Evolutionary conservation across 2,888 invertebrate genomes (phyloP).

Genomic region (Tetragnatha montana): DNA sequence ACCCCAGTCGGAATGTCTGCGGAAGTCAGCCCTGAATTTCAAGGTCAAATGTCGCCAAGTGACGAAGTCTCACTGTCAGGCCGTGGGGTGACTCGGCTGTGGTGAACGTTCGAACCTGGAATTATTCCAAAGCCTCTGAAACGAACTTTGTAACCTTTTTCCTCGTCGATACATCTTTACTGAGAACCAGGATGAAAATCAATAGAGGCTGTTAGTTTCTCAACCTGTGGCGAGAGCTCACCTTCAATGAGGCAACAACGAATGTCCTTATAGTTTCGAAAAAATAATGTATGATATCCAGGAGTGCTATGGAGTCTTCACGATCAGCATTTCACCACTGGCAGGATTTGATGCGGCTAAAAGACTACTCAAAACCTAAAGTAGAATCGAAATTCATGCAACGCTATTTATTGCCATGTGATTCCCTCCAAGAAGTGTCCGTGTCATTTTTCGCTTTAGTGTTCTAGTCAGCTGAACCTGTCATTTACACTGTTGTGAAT

Average conservation of each 20-base stretch:
- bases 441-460: constrained; percentile 57
- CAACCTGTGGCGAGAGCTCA: constrained; percentile 24
- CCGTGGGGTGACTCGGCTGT: not conserved
- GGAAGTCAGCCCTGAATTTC: constrained; percentile 9
- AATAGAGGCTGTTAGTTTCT: constrained; percentile 29
- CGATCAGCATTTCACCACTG: constrained; percentile 13
- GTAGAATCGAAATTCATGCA: not conserved
- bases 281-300: constrained; percentile 7
- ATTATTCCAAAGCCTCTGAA: not conserved
- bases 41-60: constrained; percentile 35
- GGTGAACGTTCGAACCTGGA: not conserved
- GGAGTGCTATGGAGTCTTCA: not conserved
- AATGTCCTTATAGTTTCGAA: not conserved
- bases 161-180: constrained; percentile 14
- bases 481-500: constrained; percentile 47
- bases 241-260: not conserved
- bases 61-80: not conserved
- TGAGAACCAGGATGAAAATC: constrained; percentile 30
- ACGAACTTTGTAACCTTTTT: constrained; percentile 10
- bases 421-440: constrained; percentile 51
- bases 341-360: constrained; percentile 1
- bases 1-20: constrained; percentile 19
- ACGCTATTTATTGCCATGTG: constrained; percentile 15
- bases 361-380: constrained; percentile 40
- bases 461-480: constrained; percentile 40